A percentile compares a stretch with the other conserved stretches of the same genome.
Conservation (phyloP, 2,888 invertebrate species). For the Thera britannica region DNA sequence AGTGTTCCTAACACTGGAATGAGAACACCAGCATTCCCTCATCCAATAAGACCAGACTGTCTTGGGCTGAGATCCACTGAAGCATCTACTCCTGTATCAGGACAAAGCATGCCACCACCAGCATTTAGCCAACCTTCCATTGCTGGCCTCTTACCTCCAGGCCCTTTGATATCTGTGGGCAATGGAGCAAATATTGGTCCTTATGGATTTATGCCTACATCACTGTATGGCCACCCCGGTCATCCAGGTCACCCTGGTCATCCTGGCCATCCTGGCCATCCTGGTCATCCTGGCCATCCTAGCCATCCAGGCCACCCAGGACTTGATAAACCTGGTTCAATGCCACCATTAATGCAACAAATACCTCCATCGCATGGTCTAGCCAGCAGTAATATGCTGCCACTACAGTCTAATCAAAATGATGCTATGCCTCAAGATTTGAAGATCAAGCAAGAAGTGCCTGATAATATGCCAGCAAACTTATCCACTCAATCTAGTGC, state of each 20-base stretch:
- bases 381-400: conserved; percentile 63
- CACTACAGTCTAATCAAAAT: conserved; percentile 65
- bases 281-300: conserved; percentile 64
- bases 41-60: conserved; percentile 73
- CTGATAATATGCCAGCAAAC: conserved; percentile 79
- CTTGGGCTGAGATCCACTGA: conserved; percentile 71
- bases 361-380: conserved; percentile 68
- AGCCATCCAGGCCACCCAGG: conserved; percentile 70
- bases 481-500: conserved; percentile 80
- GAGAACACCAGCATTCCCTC: conserved; percentile 68
- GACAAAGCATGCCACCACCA: conserved; percentile 75
- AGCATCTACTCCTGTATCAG: conserved; percentile 66
- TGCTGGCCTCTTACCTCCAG: conserved; percentile 83
- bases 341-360: conserved; percentile 74
- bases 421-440: conserved; percentile 81
- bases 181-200: conserved; percentile 83
- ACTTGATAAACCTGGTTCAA: conserved; percentile 71
- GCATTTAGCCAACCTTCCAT: conserved; percentile 83
- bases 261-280: conserved; percentile 68
- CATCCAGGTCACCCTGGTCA: conserved; percentile 59
- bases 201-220: conserved; percentile 86
- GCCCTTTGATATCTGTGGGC: conserved; percentile 86
- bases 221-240: conserved; percentile 72
- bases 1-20: conserved; percentile 55
- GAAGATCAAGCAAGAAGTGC: conserved; percentile 83